Evolutionary conservation across 2,797 vertebrate species (phyloP), one percentile per base, ranked within the genome.

Genomic region (Meriones psammophilus): DNA sequence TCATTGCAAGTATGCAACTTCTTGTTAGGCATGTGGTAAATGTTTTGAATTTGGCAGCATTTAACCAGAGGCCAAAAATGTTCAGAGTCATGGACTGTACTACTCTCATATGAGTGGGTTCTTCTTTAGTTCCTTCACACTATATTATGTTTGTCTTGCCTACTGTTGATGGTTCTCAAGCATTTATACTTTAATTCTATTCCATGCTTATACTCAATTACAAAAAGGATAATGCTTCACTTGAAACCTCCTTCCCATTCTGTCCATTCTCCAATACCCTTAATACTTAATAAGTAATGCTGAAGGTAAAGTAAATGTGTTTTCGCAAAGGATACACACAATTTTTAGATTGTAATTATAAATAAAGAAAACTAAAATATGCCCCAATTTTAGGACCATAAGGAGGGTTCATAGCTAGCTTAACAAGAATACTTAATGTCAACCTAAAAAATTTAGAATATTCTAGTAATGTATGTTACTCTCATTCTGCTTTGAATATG

Each of bases 21-120:
- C 13, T 92, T 39, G 42, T 95, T 84, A 96, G 54, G 30, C 50
- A 64, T 36, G 76, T 76, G n/a, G 80, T 88, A 94, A 93, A 92
- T 71, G 12, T 78, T 95, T 89, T 93, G 58, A 95, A 78, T 89
- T 80, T 89, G 74, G 46, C 9, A 94, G 17, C 42, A 94, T 94
- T 92, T 94, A 91, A 94, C 60, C 66, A 88, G 36, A 91, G 46
- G n/a, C 66, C 69, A 91, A 91, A 88, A 89, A 58, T 58, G 3
- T 87, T 88, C 42, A 94, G n/a, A 83, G 15, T 0, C 15, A 87
- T 77, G 9, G 18, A 56, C 91, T 85, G 69, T 94, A 3, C 10
- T 90, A 73, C 79, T 91, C 30, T 54, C 73, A 3, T 79, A 95
- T 39, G 6, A 88, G 14, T 66, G 20, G 7, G 64, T 78, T 8